These are phyloP conservation scores for Spodoptera exigua DNA, from an alignment of 2,888 invertebrate species.

Conservation along the genomic window DNA sequence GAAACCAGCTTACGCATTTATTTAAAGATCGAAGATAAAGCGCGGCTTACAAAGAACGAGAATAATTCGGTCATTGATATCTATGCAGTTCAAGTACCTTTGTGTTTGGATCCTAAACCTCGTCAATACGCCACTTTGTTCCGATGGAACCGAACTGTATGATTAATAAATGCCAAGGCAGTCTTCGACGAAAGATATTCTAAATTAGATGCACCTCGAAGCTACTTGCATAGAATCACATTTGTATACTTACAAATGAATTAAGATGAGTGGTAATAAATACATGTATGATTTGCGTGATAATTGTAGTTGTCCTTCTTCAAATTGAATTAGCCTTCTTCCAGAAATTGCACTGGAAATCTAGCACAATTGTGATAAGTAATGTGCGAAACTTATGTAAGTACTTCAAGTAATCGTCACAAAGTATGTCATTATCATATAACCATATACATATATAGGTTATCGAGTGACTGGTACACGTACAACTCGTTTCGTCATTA, in stretches of 20 bases:
- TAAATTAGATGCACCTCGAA: constrained; percentile 5
- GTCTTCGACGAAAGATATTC: constrained; percentile 1
- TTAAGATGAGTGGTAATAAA: constrained; percentile 16
- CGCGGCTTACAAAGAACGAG: constrained; percentile 7
- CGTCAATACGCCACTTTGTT: too few species aligned
- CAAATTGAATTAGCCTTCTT: constrained; percentile 35
- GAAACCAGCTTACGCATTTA: constrained; percentile 9
- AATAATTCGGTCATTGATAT: constrained; percentile 43
- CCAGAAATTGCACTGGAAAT: constrained; percentile 8
- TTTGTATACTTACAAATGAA: constrained; percentile 10
- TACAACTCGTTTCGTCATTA: constrained; percentile 45
- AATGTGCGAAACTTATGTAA: constrained; percentile 6
- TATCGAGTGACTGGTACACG: constrained; percentile 23
- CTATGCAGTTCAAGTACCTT: constrained; percentile 27
- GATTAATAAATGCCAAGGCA: constrained; percentile 17
- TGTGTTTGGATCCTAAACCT: constrained; percentile 19
- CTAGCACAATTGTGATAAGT: constrained; percentile 35
- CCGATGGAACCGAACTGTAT: not conserved
- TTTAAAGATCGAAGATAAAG: constrained; percentile 28
- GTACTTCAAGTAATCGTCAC: constrained; percentile 9
- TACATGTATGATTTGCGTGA: constrained; percentile 5
- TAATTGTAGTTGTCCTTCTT: constrained; percentile 18
- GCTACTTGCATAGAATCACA: not conserved
- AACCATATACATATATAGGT: constrained; percentile 30
- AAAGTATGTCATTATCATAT: constrained; percentile 30